phyloP scores from a whole-genome alignment of 2,113 vertebrate genomes.

The Neodontobutis hainanensis region DNA sequence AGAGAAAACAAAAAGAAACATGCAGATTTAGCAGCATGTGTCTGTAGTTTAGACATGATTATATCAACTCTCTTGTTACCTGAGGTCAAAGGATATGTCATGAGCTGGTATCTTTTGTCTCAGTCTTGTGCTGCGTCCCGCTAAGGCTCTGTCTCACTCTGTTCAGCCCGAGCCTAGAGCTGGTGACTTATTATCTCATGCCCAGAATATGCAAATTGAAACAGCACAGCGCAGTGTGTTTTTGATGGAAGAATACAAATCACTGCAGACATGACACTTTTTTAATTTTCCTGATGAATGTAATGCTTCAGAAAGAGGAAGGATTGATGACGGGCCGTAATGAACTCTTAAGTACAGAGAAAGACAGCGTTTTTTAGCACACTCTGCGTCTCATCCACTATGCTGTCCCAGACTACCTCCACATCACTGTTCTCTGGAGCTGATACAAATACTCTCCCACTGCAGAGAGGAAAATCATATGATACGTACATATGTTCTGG shows the following conservation, averaged over 20 bases:
- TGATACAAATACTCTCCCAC: too few species aligned
- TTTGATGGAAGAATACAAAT: constrained; percentile 77
- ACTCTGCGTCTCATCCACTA: not conserved
- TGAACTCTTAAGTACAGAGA: constrained; percentile 65
- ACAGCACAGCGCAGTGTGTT: constrained; percentile 64
- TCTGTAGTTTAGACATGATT: too few species aligned
- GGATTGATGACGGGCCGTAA: constrained; percentile 69
- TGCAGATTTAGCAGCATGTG: too few species aligned
- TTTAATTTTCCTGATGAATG: constrained; percentile 80
- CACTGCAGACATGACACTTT: constrained; percentile 75
- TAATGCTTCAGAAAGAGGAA: constrained; percentile 62
- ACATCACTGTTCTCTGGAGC: too few species aligned
- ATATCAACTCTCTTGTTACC: too few species aligned
- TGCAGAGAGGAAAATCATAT: too few species aligned
- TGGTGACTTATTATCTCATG: constrained; percentile 69
- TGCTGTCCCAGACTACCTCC: not conserved
- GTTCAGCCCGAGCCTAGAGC: constrained; percentile 15
- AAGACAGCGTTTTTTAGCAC: constrained; percentile 37
- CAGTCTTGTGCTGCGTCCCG: constrained; percentile 24
- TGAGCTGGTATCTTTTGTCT: constrained; percentile 3
- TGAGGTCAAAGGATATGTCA: not conserved
- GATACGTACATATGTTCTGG: too few species aligned
- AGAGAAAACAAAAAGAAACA: too few species aligned
- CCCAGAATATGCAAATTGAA: constrained; percentile 75
- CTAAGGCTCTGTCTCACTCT: constrained; percentile 26